These are phyloP conservation scores for Lycophotia porphyrea DNA, from an alignment of 2,888 invertebrate genomes.

Conservation along the genomic window DNA sequence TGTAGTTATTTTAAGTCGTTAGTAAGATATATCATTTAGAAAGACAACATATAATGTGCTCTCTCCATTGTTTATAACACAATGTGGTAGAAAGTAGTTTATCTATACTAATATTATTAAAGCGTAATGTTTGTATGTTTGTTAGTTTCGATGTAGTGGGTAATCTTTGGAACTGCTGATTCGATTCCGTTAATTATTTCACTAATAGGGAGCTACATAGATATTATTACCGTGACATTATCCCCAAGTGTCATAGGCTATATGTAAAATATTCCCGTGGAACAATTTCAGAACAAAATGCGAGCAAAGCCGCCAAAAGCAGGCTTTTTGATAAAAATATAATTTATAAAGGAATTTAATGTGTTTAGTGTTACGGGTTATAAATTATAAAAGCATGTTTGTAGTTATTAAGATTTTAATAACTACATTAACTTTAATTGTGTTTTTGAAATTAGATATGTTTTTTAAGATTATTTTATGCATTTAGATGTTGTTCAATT, in stretches of 20 bases:
- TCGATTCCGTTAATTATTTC: not conserved
- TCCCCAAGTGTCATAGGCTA: not conserved
- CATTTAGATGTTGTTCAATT: conserved; percentile 1
- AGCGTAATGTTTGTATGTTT: not conserved
- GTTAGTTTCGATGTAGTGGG: not conserved
- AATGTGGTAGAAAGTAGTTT: conserved; percentile 36
- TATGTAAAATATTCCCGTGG: not conserved
- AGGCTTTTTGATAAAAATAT: conserved; percentile 16
- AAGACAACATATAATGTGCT: conserved; percentile 17
- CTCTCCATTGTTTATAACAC: conserved; percentile 56
- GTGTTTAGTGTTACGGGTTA: conserved; percentile 16
- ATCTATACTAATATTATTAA: not conserved
- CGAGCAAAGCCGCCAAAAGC: not conserved
- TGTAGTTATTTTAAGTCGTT: conserved; percentile 18
- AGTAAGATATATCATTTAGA: conserved; percentile 26
- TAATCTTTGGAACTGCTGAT: not conserved
- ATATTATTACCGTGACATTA: too few relatives aligned
- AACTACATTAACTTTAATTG: conserved; percentile 25
- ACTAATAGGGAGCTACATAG: not conserved
- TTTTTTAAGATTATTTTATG: conserved; percentile 17
- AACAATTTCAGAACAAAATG: not conserved
- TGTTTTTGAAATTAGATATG: conserved; percentile 11
- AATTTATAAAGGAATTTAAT: conserved; percentile 16
- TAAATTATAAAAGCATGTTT: conserved; percentile 21
- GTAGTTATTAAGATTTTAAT: conserved; percentile 8